Percentiles rank a stretch among this genome's conserved stretches.
Evolutionary conservation across 2,888 invertebrate genomes (phyloP).

Genomic region (Teinopalpus imperialis): DNA sequence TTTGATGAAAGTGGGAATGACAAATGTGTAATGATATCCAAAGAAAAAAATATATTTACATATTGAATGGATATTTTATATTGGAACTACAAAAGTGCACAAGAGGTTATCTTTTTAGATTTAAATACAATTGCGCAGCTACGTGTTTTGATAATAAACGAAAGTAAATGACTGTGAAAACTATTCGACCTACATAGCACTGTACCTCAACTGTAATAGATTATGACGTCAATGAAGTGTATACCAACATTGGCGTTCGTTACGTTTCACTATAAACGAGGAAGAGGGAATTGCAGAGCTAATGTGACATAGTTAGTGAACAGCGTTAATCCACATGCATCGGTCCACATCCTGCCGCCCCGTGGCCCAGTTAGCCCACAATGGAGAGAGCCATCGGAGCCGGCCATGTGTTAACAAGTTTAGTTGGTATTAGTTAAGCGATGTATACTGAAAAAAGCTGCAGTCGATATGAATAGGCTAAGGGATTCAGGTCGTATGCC

Average conservation of each 20-base stretch:
- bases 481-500: slow-evolving; percentile 25
- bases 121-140: too few species aligned
- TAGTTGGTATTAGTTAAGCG: slow-evolving; percentile 60
- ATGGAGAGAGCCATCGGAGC: slow-evolving; percentile 58
- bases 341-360: slow-evolving; percentile 41
- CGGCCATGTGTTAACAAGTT: slow-evolving; percentile 71
- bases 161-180: too few species aligned
- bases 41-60: too few species aligned
- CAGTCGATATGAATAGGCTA: slow-evolving; percentile 37
- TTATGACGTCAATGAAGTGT: neutral
- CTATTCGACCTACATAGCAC: too few species aligned
- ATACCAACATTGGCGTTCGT: slow-evolving; percentile 10
- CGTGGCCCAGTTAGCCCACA: slow-evolving; percentile 56
- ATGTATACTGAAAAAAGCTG: slow-evolving; percentile 46
- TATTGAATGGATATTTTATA: too few species aligned
- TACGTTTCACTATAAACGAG: slow-evolving; percentile 17
- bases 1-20: too few species aligned
- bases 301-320: slow-evolving; percentile 34
- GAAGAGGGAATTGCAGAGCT: slow-evolving; percentile 28
- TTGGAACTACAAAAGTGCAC: too few species aligned
- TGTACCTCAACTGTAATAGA: too few species aligned
- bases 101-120: too few species aligned
- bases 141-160: too few species aligned
- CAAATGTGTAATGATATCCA: too few species aligned
- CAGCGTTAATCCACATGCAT: slow-evolving; percentile 37